A percentile compares a stretch with the other conserved stretches of the same genome.
Conservation (phyloP, 2,888 invertebrate genomes). For the Xanthorhoe spadicearia region DNA sequence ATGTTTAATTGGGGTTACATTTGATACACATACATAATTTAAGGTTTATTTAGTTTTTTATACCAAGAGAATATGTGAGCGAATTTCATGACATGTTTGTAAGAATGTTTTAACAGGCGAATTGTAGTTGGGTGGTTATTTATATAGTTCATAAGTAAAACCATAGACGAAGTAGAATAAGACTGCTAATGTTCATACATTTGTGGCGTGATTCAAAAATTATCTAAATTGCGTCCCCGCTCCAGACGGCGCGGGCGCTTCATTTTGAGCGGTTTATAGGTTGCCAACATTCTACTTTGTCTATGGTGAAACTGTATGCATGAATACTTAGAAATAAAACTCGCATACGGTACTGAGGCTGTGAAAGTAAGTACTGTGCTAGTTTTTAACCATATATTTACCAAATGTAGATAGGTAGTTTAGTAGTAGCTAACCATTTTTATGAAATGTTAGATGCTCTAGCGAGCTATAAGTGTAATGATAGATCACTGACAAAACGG, state of each 20-base stretch:
- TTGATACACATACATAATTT: slow-evolving; percentile 16
- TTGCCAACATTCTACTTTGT: no score
- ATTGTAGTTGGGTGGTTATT: slow-evolving; percentile 34
- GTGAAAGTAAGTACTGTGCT: slow-evolving; percentile 60
- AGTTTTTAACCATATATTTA: slow-evolving; percentile 53
- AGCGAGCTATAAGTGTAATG: slow-evolving; percentile 36
- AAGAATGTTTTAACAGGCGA: slow-evolving; percentile 35
- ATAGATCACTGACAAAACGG: slow-evolving; percentile 15
- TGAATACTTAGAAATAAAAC: slow-evolving; percentile 36
- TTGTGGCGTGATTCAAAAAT: no score
- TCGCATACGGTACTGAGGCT: slow-evolving; percentile 58
- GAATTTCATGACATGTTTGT: slow-evolving; percentile 64
- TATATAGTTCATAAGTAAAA: slow-evolving; percentile 33
- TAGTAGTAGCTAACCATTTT: slow-evolving; percentile 19
- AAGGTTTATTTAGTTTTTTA: slow-evolving; percentile 32
- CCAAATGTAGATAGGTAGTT: slow-evolving; percentile 45
- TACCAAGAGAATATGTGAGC: slow-evolving; percentile 53
- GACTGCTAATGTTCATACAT: no score
- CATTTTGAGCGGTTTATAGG: no score
- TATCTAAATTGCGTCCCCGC: no score
- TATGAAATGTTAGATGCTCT: slow-evolving; percentile 1
- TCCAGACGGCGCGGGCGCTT: no score
- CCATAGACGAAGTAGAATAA: no score
- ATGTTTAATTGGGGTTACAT: slow-evolving; percentile 26
- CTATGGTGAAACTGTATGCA: slow-evolving; percentile 26